Conservation (phyloP, 2,113 vertebrate genomes). For the Periophthalmus modestus region DNA sequence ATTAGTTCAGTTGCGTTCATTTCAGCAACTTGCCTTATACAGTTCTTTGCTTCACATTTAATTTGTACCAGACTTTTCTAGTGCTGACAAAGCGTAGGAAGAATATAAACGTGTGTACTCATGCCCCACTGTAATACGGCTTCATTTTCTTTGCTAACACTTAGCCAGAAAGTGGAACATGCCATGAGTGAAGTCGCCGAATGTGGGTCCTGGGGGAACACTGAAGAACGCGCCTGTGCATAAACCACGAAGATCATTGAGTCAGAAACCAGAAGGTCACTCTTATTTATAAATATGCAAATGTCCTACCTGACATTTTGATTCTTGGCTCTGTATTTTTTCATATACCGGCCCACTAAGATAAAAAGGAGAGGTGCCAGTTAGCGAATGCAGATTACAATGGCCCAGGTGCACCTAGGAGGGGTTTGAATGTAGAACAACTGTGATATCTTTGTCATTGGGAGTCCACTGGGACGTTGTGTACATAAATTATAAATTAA, state of each 20-base stretch:
- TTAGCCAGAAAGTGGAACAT: neutral
- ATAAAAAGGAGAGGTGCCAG: conserved; percentile 4
- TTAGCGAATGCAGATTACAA: neutral
- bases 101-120: neutral
- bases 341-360: neutral
- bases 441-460: conserved; percentile 47
- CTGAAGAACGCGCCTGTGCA: neutral
- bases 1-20: neutral
- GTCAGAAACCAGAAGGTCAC: conserved; percentile 29
- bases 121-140: neutral
- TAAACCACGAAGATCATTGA: conserved; percentile 11
- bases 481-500: conserved; percentile 50
- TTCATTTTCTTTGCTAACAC: neutral
- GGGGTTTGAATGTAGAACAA: conserved; percentile 25
- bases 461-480: conserved; percentile 28
- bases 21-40: neutral
- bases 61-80: neutral
- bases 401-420: neutral
- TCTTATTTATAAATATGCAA: conserved; percentile 18
- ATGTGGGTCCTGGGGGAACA: neutral
- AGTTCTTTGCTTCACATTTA: neutral
- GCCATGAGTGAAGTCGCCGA: neutral
- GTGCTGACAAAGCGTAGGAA: neutral
- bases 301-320: conserved; percentile 4
- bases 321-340: neutral